Evolutionary conservation across 64 coral and sea anemone genomes (phyloP), one percentile per base, ranked within the genome.

Genomic region (Porites lutea): DNA sequence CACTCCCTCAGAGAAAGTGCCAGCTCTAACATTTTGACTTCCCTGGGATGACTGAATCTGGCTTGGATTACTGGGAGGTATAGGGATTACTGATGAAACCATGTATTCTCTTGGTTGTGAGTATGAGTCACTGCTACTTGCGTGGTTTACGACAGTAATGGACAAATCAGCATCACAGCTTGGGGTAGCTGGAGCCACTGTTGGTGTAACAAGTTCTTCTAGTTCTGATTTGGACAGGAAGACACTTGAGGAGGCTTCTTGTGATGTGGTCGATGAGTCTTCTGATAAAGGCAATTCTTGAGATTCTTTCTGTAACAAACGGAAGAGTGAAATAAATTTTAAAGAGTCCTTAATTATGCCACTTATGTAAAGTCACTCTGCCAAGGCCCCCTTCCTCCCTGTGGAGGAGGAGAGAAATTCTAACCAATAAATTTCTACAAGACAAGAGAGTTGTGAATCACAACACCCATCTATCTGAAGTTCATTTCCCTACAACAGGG

Each of bases 131-230:
- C 58, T 91, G 61, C 63, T 76, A 73, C 88, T 86, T 52, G 60
- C 76, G 70, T 21, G 67, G 15, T 53, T 89, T 54, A 78, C 48
- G 9, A 95, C 57, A 22, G 95, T 23, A 10, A 65, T 60, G 65
- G 65, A 55, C 12, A 71, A 7, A 7, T 91, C 95, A 43, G 23
- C 60, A 43, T 96, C 95, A 68, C 86, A 87, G 23, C 62, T 83
- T 13, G 95, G 95, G 4, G 95, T 96, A 10, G 95, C 95, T 15
- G 95, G 95, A 16, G 95, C 95, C 14, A 93, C 95, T 49, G 91
- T 96, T 2, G 88, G 92, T 19, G 73, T 81, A 7, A 77, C 21
- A 43, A 88, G 76, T 53, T 82, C 65, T n/a, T 96, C 95, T 9
- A 82, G 82, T 87, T 96, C 92, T 18, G 82, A 83, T 88, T 87